phyloP scores from a whole-genome alignment of 1,140 invertebrate species.

The Aphidius gifuensis region DNA sequence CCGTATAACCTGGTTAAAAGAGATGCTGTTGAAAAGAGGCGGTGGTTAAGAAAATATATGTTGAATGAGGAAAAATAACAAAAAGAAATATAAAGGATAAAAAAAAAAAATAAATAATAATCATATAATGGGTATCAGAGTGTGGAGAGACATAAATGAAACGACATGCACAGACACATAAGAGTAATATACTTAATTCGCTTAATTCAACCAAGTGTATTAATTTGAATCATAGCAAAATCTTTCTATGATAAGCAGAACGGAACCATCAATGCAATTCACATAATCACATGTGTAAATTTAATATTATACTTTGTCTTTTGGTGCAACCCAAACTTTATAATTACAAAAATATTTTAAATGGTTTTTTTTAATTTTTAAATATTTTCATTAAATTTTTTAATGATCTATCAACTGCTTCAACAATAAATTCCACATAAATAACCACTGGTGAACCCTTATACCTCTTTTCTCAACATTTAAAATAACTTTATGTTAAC shows the following conservation, averaged over 20 bases:
- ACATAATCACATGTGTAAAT: not conserved
- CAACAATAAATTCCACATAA: too few species aligned
- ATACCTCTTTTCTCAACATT: too few species aligned
- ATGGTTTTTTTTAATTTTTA: too few species aligned
- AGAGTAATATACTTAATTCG: not conserved
- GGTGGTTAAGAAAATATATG: too few species aligned
- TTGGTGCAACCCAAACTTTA: not conserved
- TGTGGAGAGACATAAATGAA: conserved; percentile 46
- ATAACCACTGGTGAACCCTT: too few species aligned
- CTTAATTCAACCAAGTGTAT: not conserved
- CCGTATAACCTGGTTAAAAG: conserved; percentile 49
- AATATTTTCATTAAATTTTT: too few species aligned
- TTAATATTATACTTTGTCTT: not conserved
- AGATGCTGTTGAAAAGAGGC: conserved; percentile 30
- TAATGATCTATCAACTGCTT: too few species aligned
- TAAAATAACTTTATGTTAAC: too few species aligned
- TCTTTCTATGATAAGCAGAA: conserved; percentile 47
- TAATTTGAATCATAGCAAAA: conserved; percentile 28
- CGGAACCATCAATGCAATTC: conserved; percentile 42
- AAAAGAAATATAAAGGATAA: too few species aligned
- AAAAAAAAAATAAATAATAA: too few species aligned
- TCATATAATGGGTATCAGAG: conserved; percentile 43
- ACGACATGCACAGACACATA: conserved; percentile 10
- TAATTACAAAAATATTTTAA: too few species aligned
- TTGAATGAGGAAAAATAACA: too few species aligned